Conservation (phyloP, 1,140 invertebrate species). For the Plectus sambesii region DNA sequence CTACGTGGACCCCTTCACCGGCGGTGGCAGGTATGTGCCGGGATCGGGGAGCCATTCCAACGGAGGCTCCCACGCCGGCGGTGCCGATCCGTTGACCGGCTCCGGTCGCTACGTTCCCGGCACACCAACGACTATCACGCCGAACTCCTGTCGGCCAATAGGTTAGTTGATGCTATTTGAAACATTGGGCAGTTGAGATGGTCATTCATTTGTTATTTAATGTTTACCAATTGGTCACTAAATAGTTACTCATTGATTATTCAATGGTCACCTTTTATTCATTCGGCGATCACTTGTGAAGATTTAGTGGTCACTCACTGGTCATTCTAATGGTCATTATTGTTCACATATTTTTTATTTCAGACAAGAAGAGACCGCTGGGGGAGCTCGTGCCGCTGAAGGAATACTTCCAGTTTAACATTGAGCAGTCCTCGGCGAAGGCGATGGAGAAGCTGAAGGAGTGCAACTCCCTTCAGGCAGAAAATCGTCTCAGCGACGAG, state of each 20-base stretch:
- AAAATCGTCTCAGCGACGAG: too few relatives aligned
- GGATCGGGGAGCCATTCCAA: not conserved
- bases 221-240: too few relatives aligned
- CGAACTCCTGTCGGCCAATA: slow-evolving; percentile 15
- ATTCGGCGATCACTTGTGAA: too few relatives aligned
- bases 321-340: too few relatives aligned
- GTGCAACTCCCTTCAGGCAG: too few relatives aligned
- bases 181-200: too few relatives aligned
- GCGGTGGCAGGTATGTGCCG: slow-evolving; percentile 16
- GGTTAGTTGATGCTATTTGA: too few relatives aligned
- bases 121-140: slow-evolving; percentile 1
- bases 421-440: slow-evolving; percentile 27
- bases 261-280: too few relatives aligned
- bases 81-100: slow-evolving; percentile 50
- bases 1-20: slow-evolving; percentile 47
- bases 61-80: slow-evolving; percentile 5
- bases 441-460: slow-evolving; percentile 29
- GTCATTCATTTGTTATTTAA: too few relatives aligned
- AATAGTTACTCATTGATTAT: too few relatives aligned
- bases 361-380: slow-evolving; percentile 32
- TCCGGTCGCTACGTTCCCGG: slow-evolving; percentile 60
- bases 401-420: slow-evolving; percentile 27
- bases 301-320: too few relatives aligned
- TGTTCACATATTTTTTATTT: too few relatives aligned
- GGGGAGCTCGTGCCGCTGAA: slow-evolving; percentile 24